These are phyloP conservation scores for Eurytoma californica DNA, from an alignment of 2,888 invertebrate species.

Conservation along the genomic window DNA sequence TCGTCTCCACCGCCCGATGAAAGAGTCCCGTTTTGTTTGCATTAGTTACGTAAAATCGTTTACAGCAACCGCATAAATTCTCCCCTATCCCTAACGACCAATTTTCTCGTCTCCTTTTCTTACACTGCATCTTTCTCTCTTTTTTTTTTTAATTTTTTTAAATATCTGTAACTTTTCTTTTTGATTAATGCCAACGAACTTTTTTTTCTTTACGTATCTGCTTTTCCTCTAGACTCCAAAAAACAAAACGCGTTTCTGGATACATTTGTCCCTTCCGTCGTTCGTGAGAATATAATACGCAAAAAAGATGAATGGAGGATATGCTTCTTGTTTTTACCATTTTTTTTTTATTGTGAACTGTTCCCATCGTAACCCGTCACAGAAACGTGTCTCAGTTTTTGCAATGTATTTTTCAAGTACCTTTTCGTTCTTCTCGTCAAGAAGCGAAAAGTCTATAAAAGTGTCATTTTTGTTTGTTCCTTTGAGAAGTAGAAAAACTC, in stretches of 20 bases:
- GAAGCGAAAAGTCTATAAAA: conserved; percentile 30
- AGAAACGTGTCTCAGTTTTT: conserved; percentile 52
- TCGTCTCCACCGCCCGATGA: conserved; percentile 45
- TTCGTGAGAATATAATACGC: conserved; percentile 58
- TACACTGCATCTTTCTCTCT: conserved; percentile 52
- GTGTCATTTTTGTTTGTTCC: not conserved
- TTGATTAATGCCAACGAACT: conserved; percentile 67
- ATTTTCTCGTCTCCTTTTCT: conserved; percentile 48
- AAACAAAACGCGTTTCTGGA: conserved; percentile 58
- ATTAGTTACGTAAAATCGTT: conserved; percentile 44
- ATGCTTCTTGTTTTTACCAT: conserved; percentile 64
- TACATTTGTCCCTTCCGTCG: conserved; percentile 57
- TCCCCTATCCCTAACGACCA: conserved; percentile 17
- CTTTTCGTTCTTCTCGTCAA: conserved; percentile 13
- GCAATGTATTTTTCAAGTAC: conserved; percentile 21
- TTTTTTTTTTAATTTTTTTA: not conserved
- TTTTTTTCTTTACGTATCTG: conserved; percentile 53
- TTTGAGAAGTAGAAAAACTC: conserved; percentile 45
- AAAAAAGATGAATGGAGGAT: conserved; percentile 69
- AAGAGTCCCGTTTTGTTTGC: conserved; percentile 29
- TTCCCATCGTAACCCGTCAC: conserved; percentile 66
- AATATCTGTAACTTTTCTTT: conserved; percentile 61
- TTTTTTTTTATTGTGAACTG: conserved; percentile 64
- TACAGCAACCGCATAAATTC: conserved; percentile 47
- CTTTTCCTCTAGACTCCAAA: conserved; percentile 57